Base-by-base conservation (phyloP, 2,113 vertebrate genomes). In the Brachypodius melanocephalos region DNA sequence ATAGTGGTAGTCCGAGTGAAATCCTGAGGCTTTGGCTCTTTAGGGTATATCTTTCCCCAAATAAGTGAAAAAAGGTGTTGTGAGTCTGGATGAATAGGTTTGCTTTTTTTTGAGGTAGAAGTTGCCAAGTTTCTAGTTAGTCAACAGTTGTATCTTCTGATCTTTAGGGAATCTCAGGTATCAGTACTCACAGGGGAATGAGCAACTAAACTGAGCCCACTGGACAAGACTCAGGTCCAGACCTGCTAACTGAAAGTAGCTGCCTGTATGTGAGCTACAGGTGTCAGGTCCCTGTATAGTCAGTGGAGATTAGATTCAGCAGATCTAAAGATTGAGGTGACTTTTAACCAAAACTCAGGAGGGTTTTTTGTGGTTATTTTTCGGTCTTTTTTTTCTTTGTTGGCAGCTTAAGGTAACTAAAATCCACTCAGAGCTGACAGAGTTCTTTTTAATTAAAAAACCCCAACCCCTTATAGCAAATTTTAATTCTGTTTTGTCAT, bases 361-460 rank as follows among this genome's bases (percentile, higher is more conserved):
- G 1, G 32, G 2, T 1, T 49, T 42, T 54, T 40, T 19, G 1
- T 5, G 16, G 5, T 28, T 36, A 18, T 26, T 24, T 14, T n/a
- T 83, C 31, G 9, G 8, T 42, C 12, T 25, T n/a, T 29, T 48
- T 82, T 69, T 43, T 46, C n/a, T 45, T 7, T 75, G 4, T 73
- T 49, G 52, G 19, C 84, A 74, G 17, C 6, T 91, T 69, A 66
- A 59, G 31, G 13, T 49, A 77, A 40, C 34, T 68, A 80, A 89
- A 89, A 80, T 65, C 42, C 5, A 26, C 22, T 45, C n/a, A 49
- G 1, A n/a, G 8, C 6, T 74, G 38, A 51, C n/a, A 57, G 28
- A 54, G 8, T 25, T 65, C n/a, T 9, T 85, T 25, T 63, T 46
- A 51, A 59, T 48, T 2, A 49, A 34, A 29, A n/a, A 26, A 55